Conservation (phyloP, 2,797 vertebrate genomes). For the Rhinella marina region DNA sequence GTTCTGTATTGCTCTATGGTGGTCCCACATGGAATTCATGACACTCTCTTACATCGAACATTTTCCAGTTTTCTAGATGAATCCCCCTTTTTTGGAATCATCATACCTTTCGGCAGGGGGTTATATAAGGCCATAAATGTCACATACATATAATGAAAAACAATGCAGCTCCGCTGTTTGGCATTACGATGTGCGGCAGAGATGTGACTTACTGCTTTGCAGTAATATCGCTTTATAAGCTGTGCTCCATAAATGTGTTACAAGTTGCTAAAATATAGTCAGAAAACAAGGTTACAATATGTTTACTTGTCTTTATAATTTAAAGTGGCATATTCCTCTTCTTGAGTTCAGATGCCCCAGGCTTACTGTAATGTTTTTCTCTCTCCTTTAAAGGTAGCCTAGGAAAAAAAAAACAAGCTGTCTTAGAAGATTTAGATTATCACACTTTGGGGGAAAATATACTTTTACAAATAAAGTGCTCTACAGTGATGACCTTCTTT, state of each 20-base stretch:
- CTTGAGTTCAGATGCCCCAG: conserved; percentile 41
- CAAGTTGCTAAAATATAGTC: conserved; percentile 15
- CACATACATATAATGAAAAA: background rate
- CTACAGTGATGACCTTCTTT: conserved; percentile 11
- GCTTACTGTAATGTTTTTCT: conserved; percentile 45
- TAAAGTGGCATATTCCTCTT: conserved; percentile 56
- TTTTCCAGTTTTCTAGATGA: background rate
- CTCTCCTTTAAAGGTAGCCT: conserved; percentile 44
- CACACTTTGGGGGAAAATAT: conserved; percentile 42
- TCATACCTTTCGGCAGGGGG: background rate
- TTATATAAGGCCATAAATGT: background rate
- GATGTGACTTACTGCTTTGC: background rate
- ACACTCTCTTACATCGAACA: background rate
- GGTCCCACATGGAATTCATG: background rate
- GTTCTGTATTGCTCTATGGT: background rate
- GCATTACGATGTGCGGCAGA: no score
- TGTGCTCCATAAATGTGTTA: conserved; percentile 23
- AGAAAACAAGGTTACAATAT: conserved; percentile 51
- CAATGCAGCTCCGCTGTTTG: background rate
- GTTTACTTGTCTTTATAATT: conserved; percentile 60
- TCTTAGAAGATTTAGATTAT: conserved; percentile 55
- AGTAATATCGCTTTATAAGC: background rate
- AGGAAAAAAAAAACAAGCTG: conserved; percentile 37
- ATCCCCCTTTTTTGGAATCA: background rate
- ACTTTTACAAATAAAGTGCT: conserved; percentile 33